Base-by-base conservation (phyloP, 2,888 invertebrate genomes). In the Tyria jacobaeae region DNA sequence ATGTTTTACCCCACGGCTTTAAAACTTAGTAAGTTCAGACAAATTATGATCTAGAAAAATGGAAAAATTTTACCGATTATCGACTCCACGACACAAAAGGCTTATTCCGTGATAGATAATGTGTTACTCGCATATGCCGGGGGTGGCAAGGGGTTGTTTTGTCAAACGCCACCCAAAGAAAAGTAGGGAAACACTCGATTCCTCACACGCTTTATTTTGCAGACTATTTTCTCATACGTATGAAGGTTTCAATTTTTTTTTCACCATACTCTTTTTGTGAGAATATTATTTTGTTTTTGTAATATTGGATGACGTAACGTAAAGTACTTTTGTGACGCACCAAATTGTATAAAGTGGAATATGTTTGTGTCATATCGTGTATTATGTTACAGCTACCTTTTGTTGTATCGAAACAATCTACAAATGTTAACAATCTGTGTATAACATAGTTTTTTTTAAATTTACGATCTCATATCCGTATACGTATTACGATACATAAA, bases 71-170 rank as follows among this genome's bases (percentile, higher is more conserved):
- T 25, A 2, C 21, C 21, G 27, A 17, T 57, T 24, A 61, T 39
- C 84, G 59, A 71, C 90, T 91, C 91, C 71, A 89, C 60, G 10
- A 66, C 62, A 57, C 66, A 61, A 63, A 68, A 44, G 69, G 76
- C 78, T 80, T 87, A 83, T 86, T 85, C 81, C 80, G 82, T 89
- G 91, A 92, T 91, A 92, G 92, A 91, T 92, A 93, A 92, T 88
- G 86, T 90, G 90, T 89, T 89, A 88, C 91, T 89, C 88, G 84
- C 90, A 89, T 88, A 88, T 88, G 88, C 81, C 84, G 81, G 69
- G 75, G 76, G 70, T 63, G 74, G 75, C 58, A 70, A 83, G 84
- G 85, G 88, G 89, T 83, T 89, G 90, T 90, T 91, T 89, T 91
- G 91, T 92, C 92, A 92, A 91, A 92, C 82, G 89, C 87, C 88